Conservation (phyloP, 2,888 invertebrate genomes). For the Noctua comes region DNA sequence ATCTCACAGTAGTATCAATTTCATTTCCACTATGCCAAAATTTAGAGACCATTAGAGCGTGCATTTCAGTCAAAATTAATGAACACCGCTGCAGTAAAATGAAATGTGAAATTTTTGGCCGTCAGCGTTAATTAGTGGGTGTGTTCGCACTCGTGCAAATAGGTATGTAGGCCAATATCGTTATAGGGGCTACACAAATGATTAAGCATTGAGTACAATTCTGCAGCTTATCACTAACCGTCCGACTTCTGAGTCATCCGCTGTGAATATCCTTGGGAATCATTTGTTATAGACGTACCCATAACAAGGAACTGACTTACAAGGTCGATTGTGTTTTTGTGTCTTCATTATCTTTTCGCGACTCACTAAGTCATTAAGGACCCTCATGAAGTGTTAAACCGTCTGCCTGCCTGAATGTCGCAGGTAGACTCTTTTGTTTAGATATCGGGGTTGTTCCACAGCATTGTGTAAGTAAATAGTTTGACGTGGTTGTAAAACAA, state of each 20-base stretch:
- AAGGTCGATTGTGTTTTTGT: constrained; percentile 60
- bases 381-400: constrained; percentile 33
- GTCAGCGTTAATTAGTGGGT: constrained; percentile 48
- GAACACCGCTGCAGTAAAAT: constrained; percentile 26
- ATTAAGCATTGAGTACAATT: constrained; percentile 73
- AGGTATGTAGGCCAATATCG: constrained; percentile 56
- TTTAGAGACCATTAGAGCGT: constrained; percentile 41
- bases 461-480: constrained; percentile 8
- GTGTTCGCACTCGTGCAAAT: constrained; percentile 39
- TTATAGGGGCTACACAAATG: constrained; percentile 66
- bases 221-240: constrained; percentile 71
- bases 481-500: background rate
- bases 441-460: constrained; percentile 13
- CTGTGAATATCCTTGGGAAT: constrained; percentile 68
- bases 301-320: constrained; percentile 66
- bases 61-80: constrained; percentile 48
- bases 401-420: constrained; percentile 36
- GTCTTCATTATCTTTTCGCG: constrained; percentile 61
- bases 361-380: constrained; percentile 37
- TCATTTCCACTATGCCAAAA: constrained; percentile 42
- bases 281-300: constrained; percentile 54
- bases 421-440: constrained; percentile 32
- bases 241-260: constrained; percentile 69
- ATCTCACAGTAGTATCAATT: constrained; percentile 47
- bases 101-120: constrained; percentile 47